These are phyloP conservation scores for Idaea dimidiata DNA, from an alignment of 2,888 invertebrate species.

Conservation along the genomic window DNA sequence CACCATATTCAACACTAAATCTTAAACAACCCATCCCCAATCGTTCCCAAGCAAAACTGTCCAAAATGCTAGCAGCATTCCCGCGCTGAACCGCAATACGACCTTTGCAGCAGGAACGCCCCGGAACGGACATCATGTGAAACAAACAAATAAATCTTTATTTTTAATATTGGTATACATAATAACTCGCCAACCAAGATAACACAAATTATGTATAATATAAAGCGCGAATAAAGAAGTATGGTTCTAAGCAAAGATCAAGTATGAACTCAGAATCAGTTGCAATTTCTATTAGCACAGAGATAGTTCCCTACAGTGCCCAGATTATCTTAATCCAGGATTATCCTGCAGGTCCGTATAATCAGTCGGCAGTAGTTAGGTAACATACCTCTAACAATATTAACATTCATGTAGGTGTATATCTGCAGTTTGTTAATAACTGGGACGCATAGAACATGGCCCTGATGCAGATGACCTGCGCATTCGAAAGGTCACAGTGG, in stretches of 20 bases:
- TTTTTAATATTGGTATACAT: too few relatives aligned
- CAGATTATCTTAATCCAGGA: background rate
- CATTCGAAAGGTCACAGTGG: constrained; percentile 20
- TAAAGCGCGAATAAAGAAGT: too few relatives aligned
- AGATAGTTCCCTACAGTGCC: background rate
- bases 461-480: constrained; percentile 20
- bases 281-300: background rate
- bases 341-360: background rate
- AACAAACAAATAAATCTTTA: too few relatives aligned
- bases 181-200: too few relatives aligned
- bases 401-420: constrained; percentile 1
- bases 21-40: too few relatives aligned
- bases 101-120: too few relatives aligned
- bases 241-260: background rate
- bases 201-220: too few relatives aligned
- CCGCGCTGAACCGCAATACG: too few relatives aligned
- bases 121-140: too few relatives aligned
- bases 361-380: background rate
- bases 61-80: too few relatives aligned
- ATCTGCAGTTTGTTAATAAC: constrained; percentile 5
- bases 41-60: too few relatives aligned
- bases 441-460: constrained; percentile 19
- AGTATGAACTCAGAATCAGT: background rate
- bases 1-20: too few relatives aligned
- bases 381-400: background rate